These are phyloP conservation scores for Halichondria panicea DNA, from an alignment of 37 sponge, comb jelly and placozoan species.

Conservation along the genomic window DNA sequence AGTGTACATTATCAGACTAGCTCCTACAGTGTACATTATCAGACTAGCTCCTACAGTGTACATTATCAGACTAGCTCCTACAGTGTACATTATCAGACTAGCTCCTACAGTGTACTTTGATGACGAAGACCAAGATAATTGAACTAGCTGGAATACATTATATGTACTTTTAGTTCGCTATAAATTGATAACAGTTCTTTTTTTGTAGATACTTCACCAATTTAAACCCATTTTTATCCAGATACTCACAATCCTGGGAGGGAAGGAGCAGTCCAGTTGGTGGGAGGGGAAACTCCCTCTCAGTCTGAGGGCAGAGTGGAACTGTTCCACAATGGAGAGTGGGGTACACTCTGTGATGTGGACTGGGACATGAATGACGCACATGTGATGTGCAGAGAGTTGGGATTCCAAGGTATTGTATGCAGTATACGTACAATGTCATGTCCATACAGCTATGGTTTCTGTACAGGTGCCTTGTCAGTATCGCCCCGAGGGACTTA, in stretches of 20 bases:
- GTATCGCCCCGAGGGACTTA: too few species aligned
- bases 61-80: too few species aligned
- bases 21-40: too few species aligned
- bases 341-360: conserved; percentile 19
- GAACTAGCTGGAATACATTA: too few species aligned
- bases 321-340: conserved; percentile 11
- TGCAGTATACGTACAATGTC: neutral
- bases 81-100: too few species aligned
- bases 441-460: neutral
- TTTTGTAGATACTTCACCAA: too few species aligned
- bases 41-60: too few species aligned
- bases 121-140: too few species aligned
- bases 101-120: too few species aligned
- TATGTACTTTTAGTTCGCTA: too few species aligned
- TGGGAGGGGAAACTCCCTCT: neutral
- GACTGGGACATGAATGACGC: neutral
- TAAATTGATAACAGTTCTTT: too few species aligned
- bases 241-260: neutral
- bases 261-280: conserved; percentile 17
- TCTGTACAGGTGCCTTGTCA: neutral
- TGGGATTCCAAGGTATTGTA: conserved; percentile 8
- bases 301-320: neutral
- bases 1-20: too few species aligned
- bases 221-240: neutral
- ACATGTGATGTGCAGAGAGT: conserved; percentile 15